A percentile compares a stretch with the other conserved stretches of the same genome.
phyloP scores from a whole-genome alignment of 2,888 invertebrate species.

The Agrochola litura region DNA sequence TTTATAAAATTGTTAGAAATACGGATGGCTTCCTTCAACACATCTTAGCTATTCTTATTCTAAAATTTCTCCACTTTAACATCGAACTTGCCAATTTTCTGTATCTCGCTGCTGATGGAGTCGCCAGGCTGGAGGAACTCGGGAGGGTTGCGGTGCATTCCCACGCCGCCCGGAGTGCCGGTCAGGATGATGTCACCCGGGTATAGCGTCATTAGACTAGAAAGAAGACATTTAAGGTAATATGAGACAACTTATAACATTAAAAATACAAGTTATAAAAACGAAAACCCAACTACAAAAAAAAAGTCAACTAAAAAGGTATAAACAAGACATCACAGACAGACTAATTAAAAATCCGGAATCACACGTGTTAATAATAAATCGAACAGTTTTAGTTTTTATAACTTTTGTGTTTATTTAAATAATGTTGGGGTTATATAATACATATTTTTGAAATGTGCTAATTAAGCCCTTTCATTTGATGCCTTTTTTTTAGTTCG shows the following conservation, averaged over 20 bases:
- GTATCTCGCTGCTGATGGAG: conserved; percentile 92
- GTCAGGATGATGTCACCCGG: conserved; percentile 97
- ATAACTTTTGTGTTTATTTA: too few species aligned
- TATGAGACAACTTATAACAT: not conserved
- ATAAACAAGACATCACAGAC: too few species aligned
- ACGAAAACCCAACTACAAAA: too few species aligned
- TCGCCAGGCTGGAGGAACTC: conserved; percentile 95
- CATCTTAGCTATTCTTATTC: not conserved
- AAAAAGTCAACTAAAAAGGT: too few species aligned
- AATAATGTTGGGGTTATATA: too few species aligned
- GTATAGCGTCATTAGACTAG: conserved; percentile 94
- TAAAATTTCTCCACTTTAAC: conserved; percentile 77
- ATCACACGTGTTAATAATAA: too few species aligned
- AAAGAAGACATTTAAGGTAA: conserved; percentile 65
- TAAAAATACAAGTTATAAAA: not conserved
- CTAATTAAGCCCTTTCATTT: too few species aligned
- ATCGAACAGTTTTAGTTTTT: too few species aligned
- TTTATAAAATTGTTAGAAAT: not conserved
- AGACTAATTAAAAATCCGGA: too few species aligned
- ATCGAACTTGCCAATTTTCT: conserved; percentile 81
- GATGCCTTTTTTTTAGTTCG: too few species aligned
- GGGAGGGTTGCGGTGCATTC: conserved; percentile 94
- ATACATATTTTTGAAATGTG: too few species aligned
- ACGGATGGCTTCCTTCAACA: not conserved
- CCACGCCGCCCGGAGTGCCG: conserved; percentile 96